These are phyloP conservation scores for Desmodus rotundus DNA, from an alignment of 2,113 vertebrate genomes.

Conservation along the genomic window DNA sequence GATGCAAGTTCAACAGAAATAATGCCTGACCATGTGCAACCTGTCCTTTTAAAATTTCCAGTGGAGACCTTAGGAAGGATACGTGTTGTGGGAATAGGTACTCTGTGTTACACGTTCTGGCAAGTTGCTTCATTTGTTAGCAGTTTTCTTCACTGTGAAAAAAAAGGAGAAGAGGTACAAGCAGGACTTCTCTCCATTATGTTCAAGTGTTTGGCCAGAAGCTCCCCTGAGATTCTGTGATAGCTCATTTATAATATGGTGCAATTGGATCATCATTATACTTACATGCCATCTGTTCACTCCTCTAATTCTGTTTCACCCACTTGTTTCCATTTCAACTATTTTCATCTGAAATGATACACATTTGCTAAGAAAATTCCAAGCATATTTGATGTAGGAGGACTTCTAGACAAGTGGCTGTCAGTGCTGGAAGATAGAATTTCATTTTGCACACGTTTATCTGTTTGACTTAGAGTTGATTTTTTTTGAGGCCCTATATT, in stretches of 20 bases:
- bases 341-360: conserved; percentile 70
- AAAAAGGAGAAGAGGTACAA: background rate
- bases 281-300: conserved; percentile 71
- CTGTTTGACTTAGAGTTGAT: background rate
- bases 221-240: conserved; percentile 61
- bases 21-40: background rate
- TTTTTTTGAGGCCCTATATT: background rate
- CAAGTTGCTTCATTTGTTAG: conserved; percentile 31
- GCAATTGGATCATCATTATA: conserved; percentile 67
- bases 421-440: background rate
- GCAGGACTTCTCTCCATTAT: conserved; percentile 25
- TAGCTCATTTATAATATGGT: conserved; percentile 73
- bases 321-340: conserved; percentile 61
- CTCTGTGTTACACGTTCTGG: background rate
- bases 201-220: conserved; percentile 61
- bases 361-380: conserved; percentile 66
- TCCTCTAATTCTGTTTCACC: conserved; percentile 36
- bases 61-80: background rate
- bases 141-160: conserved; percentile 29
- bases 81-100: background rate
- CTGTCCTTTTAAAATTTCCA: background rate
- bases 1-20: background rate
- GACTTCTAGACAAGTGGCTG: conserved; percentile 67
- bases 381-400: conserved; percentile 55
- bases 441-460: conserved; percentile 1